Evolutionary conservation across 2,888 invertebrate genomes (phyloP).

Genomic region (Drosophila siamana): DNA sequence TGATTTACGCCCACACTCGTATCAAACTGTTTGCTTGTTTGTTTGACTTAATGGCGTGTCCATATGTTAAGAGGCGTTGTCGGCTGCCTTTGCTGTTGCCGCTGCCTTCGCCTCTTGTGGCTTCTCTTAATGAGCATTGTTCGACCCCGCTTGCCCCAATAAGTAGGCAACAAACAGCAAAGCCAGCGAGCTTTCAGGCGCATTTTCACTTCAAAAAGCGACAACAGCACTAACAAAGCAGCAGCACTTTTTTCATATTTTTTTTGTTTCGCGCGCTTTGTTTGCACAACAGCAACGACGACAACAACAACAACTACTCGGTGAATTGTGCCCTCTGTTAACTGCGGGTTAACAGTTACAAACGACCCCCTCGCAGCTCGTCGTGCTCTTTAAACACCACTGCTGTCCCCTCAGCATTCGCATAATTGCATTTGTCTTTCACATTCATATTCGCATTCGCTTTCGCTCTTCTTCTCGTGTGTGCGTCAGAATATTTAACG

Average conservation of each 20-base stretch:
- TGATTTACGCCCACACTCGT: conserved; percentile 3
- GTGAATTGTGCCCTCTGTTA: conserved; percentile 16
- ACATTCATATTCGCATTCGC: conserved; percentile 36
- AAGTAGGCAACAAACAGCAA: conserved; percentile 58
- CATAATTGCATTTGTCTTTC: conserved; percentile 65
- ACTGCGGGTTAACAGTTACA: conserved; percentile 31
- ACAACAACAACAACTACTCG: conserved; percentile 10
- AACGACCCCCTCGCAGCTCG: background rate
- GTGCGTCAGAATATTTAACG: conserved; percentile 52
- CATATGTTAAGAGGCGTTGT: conserved; percentile 39
- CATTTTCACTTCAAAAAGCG: conserved; percentile 12
- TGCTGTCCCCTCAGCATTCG: background rate
- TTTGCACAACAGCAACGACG: conserved; percentile 34
- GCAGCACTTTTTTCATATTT: conserved; percentile 2
- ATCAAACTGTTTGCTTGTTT: conserved; percentile 19
- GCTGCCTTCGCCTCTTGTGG: conserved; percentile 30
- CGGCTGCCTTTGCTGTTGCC: background rate
- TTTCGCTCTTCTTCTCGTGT: conserved; percentile 27
- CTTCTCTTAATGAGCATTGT: conserved; percentile 40
- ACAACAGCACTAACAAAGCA: conserved; percentile 17
- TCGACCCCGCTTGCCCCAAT: conserved; percentile 35
- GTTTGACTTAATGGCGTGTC: conserved; percentile 35
- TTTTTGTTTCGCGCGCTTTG: conserved; percentile 27
- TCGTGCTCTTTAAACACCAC: background rate
- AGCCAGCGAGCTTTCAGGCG: conserved; percentile 13